These are phyloP conservation scores for Campaea margaritaria DNA, from an alignment of 2,888 invertebrate genomes.

Conservation along the genomic window DNA sequence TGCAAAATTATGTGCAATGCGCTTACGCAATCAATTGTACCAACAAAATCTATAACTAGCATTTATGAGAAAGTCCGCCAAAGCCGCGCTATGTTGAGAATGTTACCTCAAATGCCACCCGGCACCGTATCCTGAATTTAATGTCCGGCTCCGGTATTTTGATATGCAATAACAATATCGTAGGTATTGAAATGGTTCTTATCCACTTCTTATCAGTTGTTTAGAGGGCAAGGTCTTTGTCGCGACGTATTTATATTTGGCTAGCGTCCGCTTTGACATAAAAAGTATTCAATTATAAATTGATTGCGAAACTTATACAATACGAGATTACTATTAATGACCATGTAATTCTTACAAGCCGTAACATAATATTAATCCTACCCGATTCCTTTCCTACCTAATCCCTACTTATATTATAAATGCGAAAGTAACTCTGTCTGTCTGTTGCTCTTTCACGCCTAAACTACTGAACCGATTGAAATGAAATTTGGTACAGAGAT, in stretches of 20 bases:
- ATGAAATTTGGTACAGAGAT: no score
- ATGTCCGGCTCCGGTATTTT: constrained; percentile 26
- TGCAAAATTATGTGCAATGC: constrained; percentile 1
- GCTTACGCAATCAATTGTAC: constrained; percentile 14
- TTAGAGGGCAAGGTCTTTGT: background rate
- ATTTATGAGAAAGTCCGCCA: constrained; percentile 3
- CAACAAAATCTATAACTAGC: background rate
- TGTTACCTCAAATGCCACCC: constrained; percentile 15
- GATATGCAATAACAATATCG: constrained; percentile 5
- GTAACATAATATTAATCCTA: no score
- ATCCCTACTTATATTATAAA: no score
- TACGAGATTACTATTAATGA: no score
- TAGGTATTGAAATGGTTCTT: background rate
- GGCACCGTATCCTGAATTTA: constrained; percentile 12
- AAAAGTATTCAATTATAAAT: no score
- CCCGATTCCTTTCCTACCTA: no score
- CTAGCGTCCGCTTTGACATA: background rate
- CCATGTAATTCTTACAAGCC: no score
- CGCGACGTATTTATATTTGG: background rate
- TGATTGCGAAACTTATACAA: no score
- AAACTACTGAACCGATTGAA: no score
- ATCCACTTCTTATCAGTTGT: background rate
- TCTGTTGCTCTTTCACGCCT: no score
- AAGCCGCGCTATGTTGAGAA: constrained; percentile 9
- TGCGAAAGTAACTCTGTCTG: no score